These are phyloP conservation scores for Melanotus villosus DNA, from an alignment of 2,888 invertebrate genomes.

Conservation along the genomic window DNA sequence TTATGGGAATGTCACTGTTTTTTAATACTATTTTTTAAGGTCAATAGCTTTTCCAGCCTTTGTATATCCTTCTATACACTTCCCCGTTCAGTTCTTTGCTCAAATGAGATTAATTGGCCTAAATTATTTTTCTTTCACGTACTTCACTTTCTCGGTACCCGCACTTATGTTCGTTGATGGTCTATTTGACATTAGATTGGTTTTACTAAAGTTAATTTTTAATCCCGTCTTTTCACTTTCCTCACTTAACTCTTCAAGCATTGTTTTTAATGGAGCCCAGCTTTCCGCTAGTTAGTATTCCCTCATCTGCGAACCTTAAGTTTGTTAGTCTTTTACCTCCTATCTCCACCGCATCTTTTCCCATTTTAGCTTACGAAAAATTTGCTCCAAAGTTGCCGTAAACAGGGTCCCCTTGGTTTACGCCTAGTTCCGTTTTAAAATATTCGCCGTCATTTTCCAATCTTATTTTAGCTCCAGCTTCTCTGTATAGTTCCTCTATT, in stretches of 20 bases:
- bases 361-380: background rate
- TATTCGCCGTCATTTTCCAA: too few species aligned
- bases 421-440: background rate
- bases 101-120: too few species aligned
- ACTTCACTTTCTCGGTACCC: background rate
- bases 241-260: background rate
- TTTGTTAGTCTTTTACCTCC: background rate
- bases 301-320: background rate
- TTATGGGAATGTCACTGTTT: too few species aligned
- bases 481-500: too few species aligned
- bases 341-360: background rate
- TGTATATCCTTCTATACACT: too few species aligned
- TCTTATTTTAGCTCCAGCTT: too few species aligned
- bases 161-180: background rate
- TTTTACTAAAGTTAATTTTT: background rate
- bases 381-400: background rate
- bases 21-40: too few species aligned
- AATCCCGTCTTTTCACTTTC: background rate
- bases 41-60: too few species aligned
- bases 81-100: too few species aligned
- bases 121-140: too few species aligned
- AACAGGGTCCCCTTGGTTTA: background rate
- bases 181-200: constrained; percentile 7
- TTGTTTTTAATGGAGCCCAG: background rate
- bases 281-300: background rate